These are phyloP conservation scores for Cotesia typhae DNA, from an alignment of 1,140 invertebrate genomes.

Conservation along the genomic window DNA sequence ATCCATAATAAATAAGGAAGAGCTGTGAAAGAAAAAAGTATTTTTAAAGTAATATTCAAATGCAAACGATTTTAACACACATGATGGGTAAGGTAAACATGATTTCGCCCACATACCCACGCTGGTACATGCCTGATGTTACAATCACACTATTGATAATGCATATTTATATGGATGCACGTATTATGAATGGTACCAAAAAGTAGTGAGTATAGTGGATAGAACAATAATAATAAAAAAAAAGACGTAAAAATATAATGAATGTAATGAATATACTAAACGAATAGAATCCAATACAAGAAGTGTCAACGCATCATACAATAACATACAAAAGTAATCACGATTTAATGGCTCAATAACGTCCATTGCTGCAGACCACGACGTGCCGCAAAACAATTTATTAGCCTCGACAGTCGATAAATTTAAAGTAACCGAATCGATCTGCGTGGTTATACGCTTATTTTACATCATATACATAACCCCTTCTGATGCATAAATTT, in stretches of 20 bases:
- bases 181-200: background rate
- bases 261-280: constrained; percentile 19
- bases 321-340: constrained; percentile 59
- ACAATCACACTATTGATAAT: too few species aligned
- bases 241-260: constrained; percentile 7
- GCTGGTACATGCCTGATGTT: too few species aligned
- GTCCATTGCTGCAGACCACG: constrained; percentile 49
- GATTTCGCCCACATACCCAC: too few species aligned
- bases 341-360: constrained; percentile 64
- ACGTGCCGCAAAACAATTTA: constrained; percentile 57
- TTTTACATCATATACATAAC: constrained; percentile 11
- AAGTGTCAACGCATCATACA: constrained; percentile 55
- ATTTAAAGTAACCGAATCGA: constrained; percentile 54
- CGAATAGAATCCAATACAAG: constrained; percentile 43
- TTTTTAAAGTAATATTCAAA: background rate
- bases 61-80: too few species aligned
- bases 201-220: background rate
- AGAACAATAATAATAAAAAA: constrained; percentile 24
- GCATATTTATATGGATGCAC: background rate
- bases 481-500: constrained; percentile 1
- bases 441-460: background rate
- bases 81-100: too few species aligned
- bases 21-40: constrained; percentile 17
- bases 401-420: constrained; percentile 57
- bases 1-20: constrained; percentile 17